Conservation (phyloP, 2,797 vertebrate species). For the Hipposideros larvatus region DNA sequence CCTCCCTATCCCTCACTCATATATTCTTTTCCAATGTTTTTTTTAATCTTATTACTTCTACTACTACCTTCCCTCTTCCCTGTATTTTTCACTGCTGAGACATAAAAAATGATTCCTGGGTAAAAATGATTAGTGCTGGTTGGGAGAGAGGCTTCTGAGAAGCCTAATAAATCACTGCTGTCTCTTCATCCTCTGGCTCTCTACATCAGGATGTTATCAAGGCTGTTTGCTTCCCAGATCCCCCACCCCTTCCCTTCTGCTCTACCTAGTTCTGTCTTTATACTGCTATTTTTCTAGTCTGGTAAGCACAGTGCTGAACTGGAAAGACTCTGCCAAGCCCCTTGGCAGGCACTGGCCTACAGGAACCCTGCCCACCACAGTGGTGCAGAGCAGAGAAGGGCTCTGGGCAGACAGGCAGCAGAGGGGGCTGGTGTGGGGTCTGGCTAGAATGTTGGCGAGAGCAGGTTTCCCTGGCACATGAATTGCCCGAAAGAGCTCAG, state of each 20-base stretch:
- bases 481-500: background rate
- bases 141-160: slow-evolving; percentile 34
- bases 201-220: slow-evolving; percentile 8
- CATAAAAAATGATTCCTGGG: slow-evolving; percentile 67
- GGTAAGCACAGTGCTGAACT: slow-evolving; percentile 71
- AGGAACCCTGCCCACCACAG: slow-evolving; percentile 62
- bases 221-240: background rate
- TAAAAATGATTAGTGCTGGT: slow-evolving; percentile 68
- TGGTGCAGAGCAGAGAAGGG: background rate
- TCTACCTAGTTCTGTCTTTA: slow-evolving; percentile 62
- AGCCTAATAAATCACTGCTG: slow-evolving; percentile 57
- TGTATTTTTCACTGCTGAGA: slow-evolving; percentile 60
- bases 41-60: background rate
- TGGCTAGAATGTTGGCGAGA: background rate
- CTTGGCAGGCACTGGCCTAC: slow-evolving; percentile 65
- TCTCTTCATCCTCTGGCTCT: slow-evolving; percentile 15
- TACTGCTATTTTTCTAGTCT: slow-evolving; percentile 79
- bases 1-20: background rate
- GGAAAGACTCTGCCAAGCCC: slow-evolving; percentile 69
- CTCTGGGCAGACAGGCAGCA: slow-evolving; percentile 40
- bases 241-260: slow-evolving; percentile 8
- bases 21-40: background rate
- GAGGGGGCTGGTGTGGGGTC: slow-evolving; percentile 55
- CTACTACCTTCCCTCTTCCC: background rate
- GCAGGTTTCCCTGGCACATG: slow-evolving; percentile 49